Evolutionary conservation across 2,888 invertebrate species (phyloP), one percentile per base, ranked within the genome.

Genomic region (Drosophila phalerata): DNA sequence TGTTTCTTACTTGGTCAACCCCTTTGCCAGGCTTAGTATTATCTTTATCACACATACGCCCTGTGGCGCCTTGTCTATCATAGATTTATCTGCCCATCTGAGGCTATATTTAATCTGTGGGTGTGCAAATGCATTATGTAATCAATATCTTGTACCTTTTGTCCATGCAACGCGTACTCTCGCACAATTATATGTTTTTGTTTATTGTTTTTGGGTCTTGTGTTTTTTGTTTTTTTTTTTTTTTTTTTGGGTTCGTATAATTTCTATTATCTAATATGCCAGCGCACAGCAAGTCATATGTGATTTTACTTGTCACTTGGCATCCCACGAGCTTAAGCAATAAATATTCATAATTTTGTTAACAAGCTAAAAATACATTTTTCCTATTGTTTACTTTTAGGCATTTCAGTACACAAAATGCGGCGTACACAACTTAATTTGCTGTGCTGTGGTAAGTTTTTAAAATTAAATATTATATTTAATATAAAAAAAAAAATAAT

Each of bases 381-480:
- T 55, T 69, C 61, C 53, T 73, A 61, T 73, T 70, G 42, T 68
- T 62, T 81, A 45, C 28, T 69, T 61, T 80, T 45, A 91, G 90
- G 84, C 81, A 72, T 85, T 75, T 84, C 81, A 66, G 68, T 75
- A 65, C 61, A 80, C 69, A 90, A 89, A 84, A 91, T 91, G 91
- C 69, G 75, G 66, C 80, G 68, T 51, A 70, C 73, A 79, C 73
- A 83, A 63, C 60, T 73, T 30, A 69, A 73, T 63, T 64, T 90
- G 43, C 51, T 86, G 11, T 86, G 79, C 65, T 74, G 79, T 55
- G 90, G 91, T 91, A 85, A 90, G 88, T 88, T 22, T 73, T 79
- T 40, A 9, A 62, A 15, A 42, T 52, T 28, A 56, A 34, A 19
- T 19, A 55, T 40, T 49, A 30, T 19, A 47, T 30, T 47, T 5